Evolutionary conservation across 2,797 vertebrate genomes (phyloP).

Genomic region (Poecile montanus): DNA sequence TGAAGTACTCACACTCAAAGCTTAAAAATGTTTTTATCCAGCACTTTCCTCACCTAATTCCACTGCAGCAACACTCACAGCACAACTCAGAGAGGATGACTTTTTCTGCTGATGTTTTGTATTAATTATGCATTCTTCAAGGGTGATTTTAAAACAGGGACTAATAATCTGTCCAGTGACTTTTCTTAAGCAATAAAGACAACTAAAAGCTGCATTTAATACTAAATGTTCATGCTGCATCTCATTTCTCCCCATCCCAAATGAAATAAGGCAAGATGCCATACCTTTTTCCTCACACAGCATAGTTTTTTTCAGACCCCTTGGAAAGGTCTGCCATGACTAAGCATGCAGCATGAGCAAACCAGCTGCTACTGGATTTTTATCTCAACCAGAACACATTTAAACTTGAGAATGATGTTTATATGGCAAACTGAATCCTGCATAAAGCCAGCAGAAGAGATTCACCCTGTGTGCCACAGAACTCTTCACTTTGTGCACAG

Average conservation of each 20-base stretch:
- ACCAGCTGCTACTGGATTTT: constrained; percentile 43
- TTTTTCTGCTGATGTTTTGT: constrained; percentile 35
- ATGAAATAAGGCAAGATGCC: not conserved
- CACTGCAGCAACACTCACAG: not conserved
- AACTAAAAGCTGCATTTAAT: constrained; percentile 22
- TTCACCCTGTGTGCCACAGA: not conserved
- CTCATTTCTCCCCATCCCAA: not conserved
- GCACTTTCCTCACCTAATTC: not conserved
- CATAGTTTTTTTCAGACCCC: constrained; percentile 30
- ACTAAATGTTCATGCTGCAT: not conserved
- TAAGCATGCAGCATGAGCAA: constrained; percentile 62
- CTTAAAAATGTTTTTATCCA: not conserved
- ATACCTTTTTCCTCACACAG: constrained; percentile 1
- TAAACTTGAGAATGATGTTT: constrained; percentile 65
- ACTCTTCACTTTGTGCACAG: not conserved
- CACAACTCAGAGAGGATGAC: not conserved
- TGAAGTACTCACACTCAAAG: not conserved
- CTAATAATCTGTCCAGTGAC: constrained; percentile 28
- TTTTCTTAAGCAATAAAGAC: constrained; percentile 54
- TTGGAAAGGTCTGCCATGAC: constrained; percentile 61
- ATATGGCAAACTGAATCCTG: constrained; percentile 59
- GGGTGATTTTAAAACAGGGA: constrained; percentile 9
- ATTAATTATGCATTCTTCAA: constrained; percentile 56
- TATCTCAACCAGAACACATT: constrained; percentile 68
- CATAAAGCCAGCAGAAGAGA: constrained; percentile 61